These are phyloP conservation scores for Drosophila pachea DNA, from an alignment of 1,140 invertebrate genomes.

Conservation along the genomic window DNA sequence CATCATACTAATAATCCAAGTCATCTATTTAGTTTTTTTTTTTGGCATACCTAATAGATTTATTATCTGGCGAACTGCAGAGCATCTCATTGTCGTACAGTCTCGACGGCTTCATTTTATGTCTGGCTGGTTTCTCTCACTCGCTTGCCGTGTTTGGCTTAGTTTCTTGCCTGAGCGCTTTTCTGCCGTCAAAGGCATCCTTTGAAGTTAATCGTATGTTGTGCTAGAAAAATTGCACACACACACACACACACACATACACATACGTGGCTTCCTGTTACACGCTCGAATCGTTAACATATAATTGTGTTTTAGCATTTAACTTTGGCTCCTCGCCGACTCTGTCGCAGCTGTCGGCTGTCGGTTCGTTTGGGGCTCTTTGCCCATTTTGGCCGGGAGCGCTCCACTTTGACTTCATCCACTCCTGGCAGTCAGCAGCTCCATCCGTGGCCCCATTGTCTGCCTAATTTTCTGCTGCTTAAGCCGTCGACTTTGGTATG, in stretches of 20 bases:
- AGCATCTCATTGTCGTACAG: neutral
- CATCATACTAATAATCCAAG: no score
- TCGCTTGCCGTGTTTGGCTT: constrained; percentile 52
- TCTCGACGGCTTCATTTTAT: neutral
- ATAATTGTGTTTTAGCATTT: constrained; percentile 76
- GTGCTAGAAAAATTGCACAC: constrained; percentile 54
- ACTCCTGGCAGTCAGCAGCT: constrained; percentile 3
- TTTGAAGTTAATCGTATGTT: constrained; percentile 75
- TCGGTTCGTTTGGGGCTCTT: constrained; percentile 17
- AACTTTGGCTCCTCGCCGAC: constrained; percentile 62
- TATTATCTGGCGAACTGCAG: neutral
- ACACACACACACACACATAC: constrained; percentile 29
- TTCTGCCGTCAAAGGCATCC: constrained; percentile 69
- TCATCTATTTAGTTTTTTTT: no score
- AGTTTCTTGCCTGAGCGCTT: constrained; percentile 69
- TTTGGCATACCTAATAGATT: no score
- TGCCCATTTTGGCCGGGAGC: constrained; percentile 62
- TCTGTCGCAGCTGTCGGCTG: constrained; percentile 20
- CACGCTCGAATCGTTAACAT: constrained; percentile 52
- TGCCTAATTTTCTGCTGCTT: constrained; percentile 63
- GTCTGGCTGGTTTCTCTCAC: constrained; percentile 12
- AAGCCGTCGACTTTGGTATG: constrained; percentile 33
- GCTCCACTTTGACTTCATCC: constrained; percentile 43
- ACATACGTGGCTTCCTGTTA: constrained; percentile 13
- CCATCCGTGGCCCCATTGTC: constrained; percentile 55